Evolutionary conservation across 2,888 invertebrate genomes (phyloP).

Genomic region (Synanthedon andrenaeformis): DNA sequence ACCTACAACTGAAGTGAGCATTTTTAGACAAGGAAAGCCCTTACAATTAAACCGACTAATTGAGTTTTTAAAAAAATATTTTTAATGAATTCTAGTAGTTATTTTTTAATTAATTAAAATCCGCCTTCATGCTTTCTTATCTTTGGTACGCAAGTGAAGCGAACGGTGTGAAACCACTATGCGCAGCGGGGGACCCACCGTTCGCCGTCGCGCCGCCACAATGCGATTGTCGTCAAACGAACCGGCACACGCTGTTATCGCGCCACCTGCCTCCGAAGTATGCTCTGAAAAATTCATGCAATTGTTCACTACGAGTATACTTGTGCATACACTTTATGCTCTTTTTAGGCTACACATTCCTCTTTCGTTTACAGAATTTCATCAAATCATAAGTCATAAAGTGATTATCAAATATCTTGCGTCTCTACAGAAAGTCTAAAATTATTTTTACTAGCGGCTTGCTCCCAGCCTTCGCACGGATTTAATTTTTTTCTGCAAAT

Average conservation of each 20-base stretch:
- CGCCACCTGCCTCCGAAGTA: constrained; percentile 43
- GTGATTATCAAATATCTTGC: no score
- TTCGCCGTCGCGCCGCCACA: constrained; percentile 20
- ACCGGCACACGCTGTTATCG: constrained; percentile 41
- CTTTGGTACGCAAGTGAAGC: constrained; percentile 10
- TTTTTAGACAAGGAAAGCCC: no score
- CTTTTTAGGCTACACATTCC: constrained; percentile 4
- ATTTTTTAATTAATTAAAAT: background rate
- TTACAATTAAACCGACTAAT: no score
- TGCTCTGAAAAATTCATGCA: constrained; percentile 2
- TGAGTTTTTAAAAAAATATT: no score
- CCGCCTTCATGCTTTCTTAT: constrained; percentile 11
- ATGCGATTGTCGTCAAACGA: constrained; percentile 63
- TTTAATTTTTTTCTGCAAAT: no score
- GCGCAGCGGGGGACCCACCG: constrained; percentile 19
- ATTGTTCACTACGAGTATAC: background rate
- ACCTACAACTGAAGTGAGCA: no score
- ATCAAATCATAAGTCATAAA: no score
- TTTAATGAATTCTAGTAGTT: no score
- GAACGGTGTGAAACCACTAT: constrained; percentile 14
- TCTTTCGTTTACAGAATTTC: background rate
- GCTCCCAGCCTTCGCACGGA: no score
- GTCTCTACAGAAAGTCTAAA: no score
- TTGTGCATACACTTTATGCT: background rate
- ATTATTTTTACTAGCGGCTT: no score